Evolutionary conservation across 92 coral and sea anemone species (phyloP), one percentile per base, ranked within the genome.

Genomic region (Palythoa grandiflora): DNA sequence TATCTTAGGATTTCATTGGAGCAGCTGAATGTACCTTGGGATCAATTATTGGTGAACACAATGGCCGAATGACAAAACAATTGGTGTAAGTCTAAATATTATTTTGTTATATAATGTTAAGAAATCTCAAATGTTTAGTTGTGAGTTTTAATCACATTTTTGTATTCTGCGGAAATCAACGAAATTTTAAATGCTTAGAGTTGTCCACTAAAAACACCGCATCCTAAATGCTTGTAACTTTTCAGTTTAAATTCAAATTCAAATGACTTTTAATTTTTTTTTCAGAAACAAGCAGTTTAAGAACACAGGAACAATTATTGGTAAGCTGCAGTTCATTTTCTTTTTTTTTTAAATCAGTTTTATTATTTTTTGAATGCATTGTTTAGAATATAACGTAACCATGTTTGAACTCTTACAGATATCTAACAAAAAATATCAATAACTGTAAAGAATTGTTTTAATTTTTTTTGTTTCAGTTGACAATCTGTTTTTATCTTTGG

Each of bases 21-120:
- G 92, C 90, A 52, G 88, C 88, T 59, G 99, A 96, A 68, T 92
- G 96, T 60, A 96, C 98, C 0, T 55, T 96, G 35, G 99, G 99
- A 6, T 92, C 98, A 12, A 88, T 96, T 59, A 88, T 96, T 78
- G 99, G 99, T 20, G 99, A 96, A 78, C 93, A 92, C 89, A 92
- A 96, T 75, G 99, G 99, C 28, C 83, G 90, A 40, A 91, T 90
- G 71, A 94, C 96, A 60, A 92, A 94, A 91, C 81, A 87, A 38
- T 87, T 96, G 35, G 83, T 86, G 99, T 96, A 52, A 96, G 98
- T 89, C 21, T 9, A 17, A 9, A 7, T 63, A 1, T 6, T 63
- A 5, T 3, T 9, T 7, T 19, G 7, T 61, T 63, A 17, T 17
- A 17, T 1, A 17, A 3, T 17, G n/a, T 1, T 9, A 63, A 55